phyloP scores from a whole-genome alignment of 2,888 invertebrate genomes.

The Reticulitermes lucifugus region DNA sequence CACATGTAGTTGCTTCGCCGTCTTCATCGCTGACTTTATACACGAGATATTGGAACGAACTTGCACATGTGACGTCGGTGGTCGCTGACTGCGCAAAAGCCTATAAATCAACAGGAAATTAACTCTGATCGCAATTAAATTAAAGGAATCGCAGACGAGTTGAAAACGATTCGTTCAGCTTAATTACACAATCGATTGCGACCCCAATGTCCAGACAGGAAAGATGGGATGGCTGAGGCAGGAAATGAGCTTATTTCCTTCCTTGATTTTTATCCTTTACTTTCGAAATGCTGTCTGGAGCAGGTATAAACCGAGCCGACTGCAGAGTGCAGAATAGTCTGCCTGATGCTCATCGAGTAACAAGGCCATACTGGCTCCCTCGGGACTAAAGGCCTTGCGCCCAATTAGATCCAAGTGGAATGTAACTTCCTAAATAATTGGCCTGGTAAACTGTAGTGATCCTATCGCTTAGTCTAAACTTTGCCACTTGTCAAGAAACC shows the following conservation, averaged over 20 bases:
- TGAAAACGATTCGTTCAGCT: not conserved
- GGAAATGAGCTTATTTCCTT: slow-evolving; percentile 4
- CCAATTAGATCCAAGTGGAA: not conserved
- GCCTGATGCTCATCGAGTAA: not conserved
- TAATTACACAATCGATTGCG: not conserved
- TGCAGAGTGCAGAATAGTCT: not conserved
- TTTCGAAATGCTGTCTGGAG: not conserved
- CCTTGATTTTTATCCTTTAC: not conserved
- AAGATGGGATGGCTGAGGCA: not conserved
- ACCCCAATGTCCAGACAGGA: not conserved
- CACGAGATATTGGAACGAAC: no score
- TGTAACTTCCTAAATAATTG: slow-evolving; percentile 5
- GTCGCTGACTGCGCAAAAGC: no score
- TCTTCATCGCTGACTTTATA: no score
- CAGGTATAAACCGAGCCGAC: not conserved
- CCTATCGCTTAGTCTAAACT: not conserved
- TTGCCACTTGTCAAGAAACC: not conserved
- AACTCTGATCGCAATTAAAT: not conserved
- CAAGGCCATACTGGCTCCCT: not conserved
- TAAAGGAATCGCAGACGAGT: not conserved
- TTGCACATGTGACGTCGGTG: no score
- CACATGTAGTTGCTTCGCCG: no score
- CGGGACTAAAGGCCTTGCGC: not conserved
- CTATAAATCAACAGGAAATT: no score
- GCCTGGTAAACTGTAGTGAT: slow-evolving; percentile 1